Evolutionary conservation across 2,888 invertebrate genomes (phyloP).

Genomic region (Lycophotia porphyrea): DNA sequence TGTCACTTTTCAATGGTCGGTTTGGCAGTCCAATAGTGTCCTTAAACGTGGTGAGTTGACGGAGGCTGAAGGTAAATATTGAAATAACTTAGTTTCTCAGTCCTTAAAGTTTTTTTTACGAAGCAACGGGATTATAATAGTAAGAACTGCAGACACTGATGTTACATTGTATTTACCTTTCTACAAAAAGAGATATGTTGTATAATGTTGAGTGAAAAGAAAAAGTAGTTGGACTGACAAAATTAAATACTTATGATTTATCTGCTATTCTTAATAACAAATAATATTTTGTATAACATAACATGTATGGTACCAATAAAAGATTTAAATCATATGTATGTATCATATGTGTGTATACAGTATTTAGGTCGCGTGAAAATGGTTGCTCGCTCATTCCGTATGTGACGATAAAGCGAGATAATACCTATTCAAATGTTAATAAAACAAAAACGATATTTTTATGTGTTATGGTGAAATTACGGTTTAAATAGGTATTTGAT

Average conservation of each 20-base stretch:
- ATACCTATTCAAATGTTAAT: not conserved
- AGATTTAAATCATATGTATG: too few species aligned
- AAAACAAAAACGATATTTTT: not conserved
- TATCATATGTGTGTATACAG: not conserved
- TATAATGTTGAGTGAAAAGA: not conserved
- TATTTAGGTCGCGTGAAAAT: not conserved
- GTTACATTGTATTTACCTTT: not conserved
- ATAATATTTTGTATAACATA: not conserved
- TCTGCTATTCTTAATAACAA: not conserved
- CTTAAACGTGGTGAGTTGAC: slow-evolving; percentile 75
- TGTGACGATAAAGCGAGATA: not conserved
- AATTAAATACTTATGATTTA: slow-evolving; percentile 1
- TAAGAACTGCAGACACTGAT: not conserved
- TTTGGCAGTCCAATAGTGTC: slow-evolving; percentile 75
- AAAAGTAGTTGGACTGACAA: not conserved
- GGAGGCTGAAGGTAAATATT: slow-evolving; percentile 71
- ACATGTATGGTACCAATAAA: too few species aligned
- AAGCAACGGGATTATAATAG: not conserved
- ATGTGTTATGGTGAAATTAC: not conserved
- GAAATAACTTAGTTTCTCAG: not conserved
- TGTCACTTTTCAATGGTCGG: slow-evolving; percentile 67
- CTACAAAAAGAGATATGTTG: not conserved
- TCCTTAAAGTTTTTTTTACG: not conserved
- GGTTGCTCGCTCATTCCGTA: not conserved
- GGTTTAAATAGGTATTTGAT: not conserved